phyloP scores from a whole-genome alignment of 2,888 invertebrate genomes.

The Pherbina coryleti region DNA sequence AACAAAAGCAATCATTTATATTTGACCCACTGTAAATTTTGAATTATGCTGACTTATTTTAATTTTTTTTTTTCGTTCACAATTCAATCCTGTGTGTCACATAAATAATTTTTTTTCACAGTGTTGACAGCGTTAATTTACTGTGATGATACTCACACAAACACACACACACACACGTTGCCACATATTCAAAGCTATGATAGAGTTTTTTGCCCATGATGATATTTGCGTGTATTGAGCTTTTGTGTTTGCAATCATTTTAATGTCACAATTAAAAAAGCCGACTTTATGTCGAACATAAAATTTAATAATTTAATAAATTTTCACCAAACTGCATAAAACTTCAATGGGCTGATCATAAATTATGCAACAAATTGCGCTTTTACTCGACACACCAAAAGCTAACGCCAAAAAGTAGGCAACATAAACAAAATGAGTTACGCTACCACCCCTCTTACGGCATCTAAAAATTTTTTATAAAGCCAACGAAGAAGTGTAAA shows the following conservation, averaged over 20 bases:
- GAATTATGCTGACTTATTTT: neutral
- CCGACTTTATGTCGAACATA: neutral
- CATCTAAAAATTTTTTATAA: neutral
- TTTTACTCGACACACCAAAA: neutral
- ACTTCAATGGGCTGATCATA: no score
- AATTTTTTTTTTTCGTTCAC: neutral
- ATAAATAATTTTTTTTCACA: neutral
- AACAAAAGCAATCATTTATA: no score
- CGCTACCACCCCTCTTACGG: neutral
- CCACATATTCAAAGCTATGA: no score
- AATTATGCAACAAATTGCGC: no score
- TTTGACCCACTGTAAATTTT: neutral
- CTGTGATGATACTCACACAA: neutral
- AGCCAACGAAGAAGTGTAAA: neutral
- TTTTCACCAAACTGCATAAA: no score
- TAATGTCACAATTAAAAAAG: constrained; percentile 18
- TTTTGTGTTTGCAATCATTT: neutral
- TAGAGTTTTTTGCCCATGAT: no score
- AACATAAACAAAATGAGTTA: neutral
- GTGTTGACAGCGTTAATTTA: constrained; percentile 29
- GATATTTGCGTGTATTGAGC: neutral
- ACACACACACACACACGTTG: no score
- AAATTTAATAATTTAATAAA: neutral
- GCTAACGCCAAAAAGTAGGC: neutral
- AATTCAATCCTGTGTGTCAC: neutral